Evolutionary conservation across 2,888 invertebrate species (phyloP), one percentile per base, ranked within the genome.

Genomic region (Lochmaea crataegi): DNA sequence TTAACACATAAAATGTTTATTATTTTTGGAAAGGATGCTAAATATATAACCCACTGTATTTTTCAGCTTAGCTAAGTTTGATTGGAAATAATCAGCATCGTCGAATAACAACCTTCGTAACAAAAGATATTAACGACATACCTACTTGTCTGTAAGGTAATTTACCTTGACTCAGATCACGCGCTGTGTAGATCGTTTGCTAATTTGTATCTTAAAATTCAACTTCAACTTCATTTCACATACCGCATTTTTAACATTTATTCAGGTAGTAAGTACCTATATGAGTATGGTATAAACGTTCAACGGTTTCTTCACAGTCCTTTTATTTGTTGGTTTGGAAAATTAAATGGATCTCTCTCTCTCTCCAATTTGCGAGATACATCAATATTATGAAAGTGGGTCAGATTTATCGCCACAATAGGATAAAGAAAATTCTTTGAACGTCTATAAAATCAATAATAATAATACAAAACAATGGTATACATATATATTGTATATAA

Each of bases 101-200:
- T 48, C n/a, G n/a, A 48, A 48, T 48, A 57, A 57, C 26, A 57
- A 22, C 57, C 57, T 26, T 22, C 57, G 4, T 10, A 38, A 32
- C 14, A 14, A 60, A 38, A 60, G 32, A 1, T n/a, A 14, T 14
- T 3, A 60, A 14, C 60, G 60, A n/a, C 60, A 32, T n/a, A 38
- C n/a, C n/a, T n/a, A n/a, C 38, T 38, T 60, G 60, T 38, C 32
- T 41, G n/a, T 32, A 38, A 12, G 32, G 38, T 38, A 60, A 60
- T 60, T 60, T 60, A 60, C 60, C 60, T 60, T 60, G 60, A 60
- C 60, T 60, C 60, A 60, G 38, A 32, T 60, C 60, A 32, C 56
- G 56, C 38, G n/a, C n/a, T 60, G 60, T 26, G 32, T 60, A 32
- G 32, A 60, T 38, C 60, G 38, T 60, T 56, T 60, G 60, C 38